phyloP scores from a whole-genome alignment of 2,888 invertebrate genomes.

The Drosophila peninsularis region DNA sequence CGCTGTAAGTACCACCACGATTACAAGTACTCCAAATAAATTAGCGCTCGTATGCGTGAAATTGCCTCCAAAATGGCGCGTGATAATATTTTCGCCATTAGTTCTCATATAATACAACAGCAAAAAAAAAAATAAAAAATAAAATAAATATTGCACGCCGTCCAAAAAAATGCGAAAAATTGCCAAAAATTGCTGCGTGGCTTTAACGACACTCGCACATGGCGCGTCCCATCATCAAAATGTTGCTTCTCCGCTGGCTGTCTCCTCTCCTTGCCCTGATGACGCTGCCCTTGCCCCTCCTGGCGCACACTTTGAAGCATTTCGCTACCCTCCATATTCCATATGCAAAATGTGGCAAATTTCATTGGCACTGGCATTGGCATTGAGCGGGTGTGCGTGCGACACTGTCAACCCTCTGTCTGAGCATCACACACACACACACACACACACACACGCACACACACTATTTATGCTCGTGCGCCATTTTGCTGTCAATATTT shows the following conservation, averaged over 20 bases:
- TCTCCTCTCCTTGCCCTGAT: conserved; percentile 18
- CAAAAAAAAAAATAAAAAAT: background rate
- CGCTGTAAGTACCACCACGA: conserved; percentile 89
- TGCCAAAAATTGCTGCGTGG: conserved; percentile 53
- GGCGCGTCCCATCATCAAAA: conserved; percentile 50
- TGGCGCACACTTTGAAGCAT: conserved; percentile 26
- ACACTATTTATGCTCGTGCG: conserved; percentile 64
- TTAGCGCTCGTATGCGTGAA: conserved; percentile 72
- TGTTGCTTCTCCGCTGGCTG: background rate
- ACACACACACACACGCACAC: conserved; percentile 19
- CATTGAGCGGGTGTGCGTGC: conserved; percentile 36
- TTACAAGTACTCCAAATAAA: conserved; percentile 36
- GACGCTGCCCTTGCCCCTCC: conserved; percentile 1
- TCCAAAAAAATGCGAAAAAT: conserved; percentile 24
- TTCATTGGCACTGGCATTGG: conserved; percentile 62
- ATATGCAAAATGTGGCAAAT: conserved; percentile 65
- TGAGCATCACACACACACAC: conserved; percentile 14
- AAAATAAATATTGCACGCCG: conserved; percentile 1
- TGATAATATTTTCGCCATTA: conserved; percentile 79
- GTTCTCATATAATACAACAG: conserved; percentile 59
- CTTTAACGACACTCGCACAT: conserved; percentile 76
- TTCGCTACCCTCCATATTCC: conserved; percentile 41
- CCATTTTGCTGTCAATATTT: conserved; percentile 76
- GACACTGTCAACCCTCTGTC: conserved; percentile 58
- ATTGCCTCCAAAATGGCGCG: conserved; percentile 75